Base-by-base conservation (phyloP, 2,797 vertebrate species). In the Lemur catta region DNA sequence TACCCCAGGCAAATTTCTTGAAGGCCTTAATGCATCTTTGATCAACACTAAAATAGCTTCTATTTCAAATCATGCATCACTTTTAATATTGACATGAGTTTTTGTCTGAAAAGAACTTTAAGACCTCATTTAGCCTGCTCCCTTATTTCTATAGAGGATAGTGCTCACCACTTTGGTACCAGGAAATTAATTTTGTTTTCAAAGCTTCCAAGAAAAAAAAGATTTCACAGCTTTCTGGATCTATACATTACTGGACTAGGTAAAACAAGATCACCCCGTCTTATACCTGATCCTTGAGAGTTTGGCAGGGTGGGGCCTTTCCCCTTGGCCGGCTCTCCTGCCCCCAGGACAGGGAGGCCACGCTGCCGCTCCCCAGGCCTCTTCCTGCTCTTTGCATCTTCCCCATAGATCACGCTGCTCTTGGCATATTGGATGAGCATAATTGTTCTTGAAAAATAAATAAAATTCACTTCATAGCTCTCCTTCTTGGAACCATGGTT, bases 141-240 rank as follows among this genome's bases (percentile, higher is more conserved):
- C 84, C 28, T 46, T 88, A 67, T 55, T 94, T 81, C 81, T 67
- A 65, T 76, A 92, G 72, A 80, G 14, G 24, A 38, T 14, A 17
- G 52, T n/a, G 43, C 2, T 59, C 15, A 65, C 30, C 59, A 65
- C 10, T 78, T 69, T 55, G 50, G 59, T 46, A 72, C 30, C 35
- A 69, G 35, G 35, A 86, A 75, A 88, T 72, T 69, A 92, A 85
- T 88, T 94, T n/a, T 96, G 33, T 79, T 80, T 90, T 84, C 89
- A 74, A 89, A 78, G 8, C 22, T 12, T 69, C 35, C 0, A 61
- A 91, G 35, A 79, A 65, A 9, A 38, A 38, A 50, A 30, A 87
- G 4, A 87, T 81, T 93, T 96, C 52, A 93, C 7, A 76, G 17
- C 35, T 46, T 84, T 75, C 38, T 35, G 8, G 67, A 63, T 63